phyloP scores from a whole-genome alignment of 2,113 vertebrate genomes.

The Bos taurus region ARS-UCD2.0 NC_037354.1:13485001-13485500 shows the following conservation, averaged over 20 bases:
- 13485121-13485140: conserved; percentile 58
- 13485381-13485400: neutral
- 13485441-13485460: neutral
- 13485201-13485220: conserved; percentile 31
- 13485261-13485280: conserved; percentile 63
- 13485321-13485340: neutral
- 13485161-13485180: conserved; percentile 60
- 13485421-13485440: conserved; percentile 20
- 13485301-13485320: conserved; percentile 54
- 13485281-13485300: conserved; percentile 63
- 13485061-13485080: conserved; percentile 42
- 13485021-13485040: conserved; percentile 40
- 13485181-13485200: conserved; percentile 75
- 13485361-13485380: conserved; percentile 44
- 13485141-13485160: conserved; percentile 54
- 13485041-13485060: conserved; percentile 25
- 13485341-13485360: conserved; percentile 41
- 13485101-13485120: conserved; percentile 68
- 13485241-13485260: conserved; percentile 55
- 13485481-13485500: neutral
- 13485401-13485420: neutral
- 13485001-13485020: conserved; percentile 49
- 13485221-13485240: conserved; percentile 48
- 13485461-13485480: neutral
- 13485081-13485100: conserved; percentile 60